Evolutionary conservation across 2,888 invertebrate genomes (phyloP), one percentile per base, ranked within the genome.

Genomic region (Ganaspis brasiliensis): DNA sequence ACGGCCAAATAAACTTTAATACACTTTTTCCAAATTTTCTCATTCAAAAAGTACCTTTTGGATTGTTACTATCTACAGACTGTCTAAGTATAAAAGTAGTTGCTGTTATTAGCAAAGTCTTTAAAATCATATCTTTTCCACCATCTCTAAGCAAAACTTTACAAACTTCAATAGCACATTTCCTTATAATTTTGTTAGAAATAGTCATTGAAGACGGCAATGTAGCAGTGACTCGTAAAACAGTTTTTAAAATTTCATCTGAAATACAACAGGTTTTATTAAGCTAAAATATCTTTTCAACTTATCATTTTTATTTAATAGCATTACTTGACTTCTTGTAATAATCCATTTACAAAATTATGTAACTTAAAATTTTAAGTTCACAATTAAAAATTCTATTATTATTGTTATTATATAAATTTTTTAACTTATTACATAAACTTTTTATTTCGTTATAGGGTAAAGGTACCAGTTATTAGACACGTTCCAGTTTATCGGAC

Each of bases 181-280:
- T 67, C 24, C 45, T 67, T 67, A 67, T 40, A 45, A n/a, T 4
- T n/a, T n/a, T 49, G 1, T 8, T 16, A 9, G 24, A 45, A 16
- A 45, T 4, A 1, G n/a, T 19, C 24, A 24, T n/a, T 3, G 67
- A 10, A 12, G 16, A 1, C 5, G 24, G 24, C 24, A 67, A 49
- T 24, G 45, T 24, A 40, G 40, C n/a, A 26, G n/a, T 9, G 9
- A 67, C 24, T 49, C 67, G 40, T 1, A 67, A 24, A 24, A 67
- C 45, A n/a, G 67, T 67, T 45, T 45, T 67, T 3, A 67, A 24
- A n/a, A 45, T 24, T 45, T 49, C 26, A n/a, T 6, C 67, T 67
- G 8, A 6, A 67, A 40, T 0, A 67, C 24, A 3, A n/a, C 24
- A 67, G 21, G 9, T 45, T 45, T 40, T 6, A 35, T 1, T 40